Conservation (phyloP, 2,888 invertebrate genomes). For the Strigamia maritima region DNA sequence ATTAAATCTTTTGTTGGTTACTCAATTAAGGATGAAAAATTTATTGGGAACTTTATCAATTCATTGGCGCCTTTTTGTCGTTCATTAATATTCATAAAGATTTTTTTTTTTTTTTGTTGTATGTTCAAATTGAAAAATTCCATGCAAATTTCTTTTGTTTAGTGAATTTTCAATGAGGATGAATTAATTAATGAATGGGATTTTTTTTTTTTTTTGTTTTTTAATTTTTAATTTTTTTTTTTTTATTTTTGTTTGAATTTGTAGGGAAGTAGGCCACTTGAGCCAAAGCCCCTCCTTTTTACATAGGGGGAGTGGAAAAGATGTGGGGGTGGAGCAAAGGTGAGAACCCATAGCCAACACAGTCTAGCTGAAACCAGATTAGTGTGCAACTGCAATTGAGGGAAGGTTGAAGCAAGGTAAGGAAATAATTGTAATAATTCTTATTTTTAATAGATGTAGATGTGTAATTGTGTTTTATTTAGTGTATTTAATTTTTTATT, state of each 20-base stretch:
- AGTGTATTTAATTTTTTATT: too few relatives aligned
- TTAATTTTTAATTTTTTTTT: not conserved
- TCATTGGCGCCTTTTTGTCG: not conserved
- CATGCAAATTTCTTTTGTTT: not conserved
- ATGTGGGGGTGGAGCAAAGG: conserved; percentile 19
- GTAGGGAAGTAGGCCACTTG: not conserved
- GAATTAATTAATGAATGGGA: not conserved
- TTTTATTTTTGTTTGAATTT: not conserved
- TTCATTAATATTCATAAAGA: not conserved
- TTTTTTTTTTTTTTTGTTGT: not conserved
- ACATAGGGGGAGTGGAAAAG: not conserved
- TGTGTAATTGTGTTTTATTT: too few relatives aligned
- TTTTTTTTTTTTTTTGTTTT: not conserved
- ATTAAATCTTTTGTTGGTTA: not conserved
- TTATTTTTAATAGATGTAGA: not conserved
- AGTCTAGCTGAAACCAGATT: not conserved
- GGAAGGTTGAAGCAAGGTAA: not conserved
- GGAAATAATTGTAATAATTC: not conserved
- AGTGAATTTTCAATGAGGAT: not conserved
- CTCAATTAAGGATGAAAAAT: not conserved
- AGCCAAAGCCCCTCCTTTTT: not conserved
- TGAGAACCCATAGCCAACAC: not conserved
- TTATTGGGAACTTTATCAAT: not conserved
- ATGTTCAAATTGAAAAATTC: not conserved
- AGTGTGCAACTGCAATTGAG: not conserved